Evolutionary conservation across 2,888 invertebrate species (phyloP).

Genomic region (Nephrotoma flavescens): DNA sequence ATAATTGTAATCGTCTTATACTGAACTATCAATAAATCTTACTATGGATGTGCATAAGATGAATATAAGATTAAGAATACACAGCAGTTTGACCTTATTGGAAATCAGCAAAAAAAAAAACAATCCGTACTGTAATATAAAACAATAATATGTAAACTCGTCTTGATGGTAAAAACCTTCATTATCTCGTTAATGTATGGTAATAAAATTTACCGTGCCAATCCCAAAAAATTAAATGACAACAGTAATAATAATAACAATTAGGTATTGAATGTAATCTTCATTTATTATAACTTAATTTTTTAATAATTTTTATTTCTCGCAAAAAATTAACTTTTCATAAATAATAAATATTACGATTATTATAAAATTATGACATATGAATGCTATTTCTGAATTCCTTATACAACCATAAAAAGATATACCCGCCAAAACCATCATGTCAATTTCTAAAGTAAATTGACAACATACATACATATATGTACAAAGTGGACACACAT

Average conservation of each 20-base stretch:
- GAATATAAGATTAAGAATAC: neutral
- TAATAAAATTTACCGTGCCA: neutral
- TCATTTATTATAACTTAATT: neutral
- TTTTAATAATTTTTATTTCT: neutral
- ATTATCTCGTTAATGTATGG: neutral
- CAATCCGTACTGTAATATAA: neutral
- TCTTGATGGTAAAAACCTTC: neutral
- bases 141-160: neutral
- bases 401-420: neutral
- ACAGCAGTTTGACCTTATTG: neutral
- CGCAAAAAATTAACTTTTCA: neutral
- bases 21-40: neutral
- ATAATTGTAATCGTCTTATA: neutral
- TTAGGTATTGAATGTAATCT: neutral
- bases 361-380: neutral
- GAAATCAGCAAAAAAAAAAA: neutral
- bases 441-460: neutral
- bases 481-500: neutral
- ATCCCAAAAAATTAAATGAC: neutral
- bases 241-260: neutral
- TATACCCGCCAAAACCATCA: neutral
- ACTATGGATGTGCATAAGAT: neutral
- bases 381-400: neutral
- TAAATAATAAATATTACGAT: neutral
- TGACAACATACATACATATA: neutral